Evolutionary conservation across 2,113 vertebrate species (phyloP), one percentile per base, ranked within the genome.

Genomic region (Thunnus maccoyii): DNA sequence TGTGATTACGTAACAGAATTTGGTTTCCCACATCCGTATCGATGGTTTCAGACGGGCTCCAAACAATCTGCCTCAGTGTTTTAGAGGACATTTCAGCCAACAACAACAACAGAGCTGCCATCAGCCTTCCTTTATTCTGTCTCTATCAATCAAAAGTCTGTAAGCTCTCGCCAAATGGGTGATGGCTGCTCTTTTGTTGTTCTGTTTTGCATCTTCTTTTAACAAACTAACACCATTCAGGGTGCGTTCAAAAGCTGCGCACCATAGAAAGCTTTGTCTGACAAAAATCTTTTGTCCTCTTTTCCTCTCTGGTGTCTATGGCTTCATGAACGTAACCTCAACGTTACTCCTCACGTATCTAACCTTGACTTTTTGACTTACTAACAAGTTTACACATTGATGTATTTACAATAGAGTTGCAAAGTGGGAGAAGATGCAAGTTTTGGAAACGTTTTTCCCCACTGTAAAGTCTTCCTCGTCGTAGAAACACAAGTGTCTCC

Each of bases 91-190:
- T 82, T 82, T 80, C 85, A 88, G 80, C 88, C 88, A 82, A 86
- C 77, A 74, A 64, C 83, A 67, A 85, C 86, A 86, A 80, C 88
- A 89, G 86, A 92, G 89, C 86, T 78, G 89, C 88, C 87, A 67
- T 83, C 76, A 77, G n/a, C 70, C 68, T n/a, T 66, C 60, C 65
- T 60, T 85, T 64, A 66, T 85, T 81, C 52, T 41, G 30, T 52
- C 61, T 68, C 76, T 17, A 65, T 71, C 71, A 70, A 71, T 70
- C 78, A 67, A 54, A 77, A 50, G 22, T 80, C 36, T 84, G 66
- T 68, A 73, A 86, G 78, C 15, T 56, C 46, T 41, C 72, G 73
- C 72, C 77, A 60, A 68, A 72, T 20, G 47, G 58, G 46, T 70
- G 76, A 63, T 61, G 76, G 83, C 81, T 63, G 54, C 82, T 86